Percentiles rank a stretch among this genome's conserved stretches.
Evolutionary conservation across 2,113 vertebrate genomes (phyloP).

Genomic region (Osmerus mordax): DNA sequence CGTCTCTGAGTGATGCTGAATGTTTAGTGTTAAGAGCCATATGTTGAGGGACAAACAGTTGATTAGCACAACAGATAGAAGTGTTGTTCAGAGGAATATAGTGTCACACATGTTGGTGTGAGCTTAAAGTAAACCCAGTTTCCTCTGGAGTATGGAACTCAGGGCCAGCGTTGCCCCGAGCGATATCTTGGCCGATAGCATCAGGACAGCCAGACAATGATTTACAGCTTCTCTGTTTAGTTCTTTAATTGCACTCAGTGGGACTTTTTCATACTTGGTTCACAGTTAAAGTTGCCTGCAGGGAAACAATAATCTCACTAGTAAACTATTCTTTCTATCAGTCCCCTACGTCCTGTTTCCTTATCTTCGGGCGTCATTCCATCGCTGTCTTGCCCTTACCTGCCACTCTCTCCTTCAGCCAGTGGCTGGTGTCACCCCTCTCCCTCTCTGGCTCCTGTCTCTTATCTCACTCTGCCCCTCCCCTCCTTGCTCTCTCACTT

Average conservation of each 20-base stretch:
- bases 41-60: no score
- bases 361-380: no score
- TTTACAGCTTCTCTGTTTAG: background rate
- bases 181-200: background rate
- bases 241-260: background rate
- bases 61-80: no score
- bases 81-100: no score
- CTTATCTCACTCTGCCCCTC: background rate
- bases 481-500: background rate
- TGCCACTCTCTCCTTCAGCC: no score
- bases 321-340: no score
- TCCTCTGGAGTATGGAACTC: background rate
- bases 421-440: background rate
- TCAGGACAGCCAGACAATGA: slow-evolving; percentile 1
- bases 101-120: background rate
- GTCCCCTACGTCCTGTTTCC: background rate
- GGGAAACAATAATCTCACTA: no score
- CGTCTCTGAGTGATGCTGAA: no score
- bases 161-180: slow-evolving; percentile 13
- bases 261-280: background rate
- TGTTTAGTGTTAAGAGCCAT: no score
- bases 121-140: background rate
- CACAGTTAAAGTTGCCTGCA: background rate
- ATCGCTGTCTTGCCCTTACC: no score
- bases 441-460: background rate